Percentiles rank a stretch among this genome's conserved stretches.
These are phyloP conservation scores for Congeria kusceri DNA, from an alignment of 2,888 invertebrate genomes.

Conservation along the genomic window DNA sequence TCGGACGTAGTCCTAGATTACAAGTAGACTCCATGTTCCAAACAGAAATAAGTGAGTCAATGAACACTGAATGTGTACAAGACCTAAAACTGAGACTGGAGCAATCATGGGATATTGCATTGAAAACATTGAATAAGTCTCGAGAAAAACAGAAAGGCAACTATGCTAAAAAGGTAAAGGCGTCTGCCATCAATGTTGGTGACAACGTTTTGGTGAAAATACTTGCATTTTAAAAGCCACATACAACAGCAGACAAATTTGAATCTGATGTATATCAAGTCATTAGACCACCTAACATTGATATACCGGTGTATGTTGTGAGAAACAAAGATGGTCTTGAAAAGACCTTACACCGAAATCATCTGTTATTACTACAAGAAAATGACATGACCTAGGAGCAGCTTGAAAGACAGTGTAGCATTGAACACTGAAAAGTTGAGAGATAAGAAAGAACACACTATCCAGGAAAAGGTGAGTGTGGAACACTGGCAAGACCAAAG, in stretches of 20 bases:
- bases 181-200: background rate
- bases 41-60: background rate
- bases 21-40: slow-evolving; percentile 19
- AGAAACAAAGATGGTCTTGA: background rate
- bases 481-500: too few relatives aligned
- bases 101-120: background rate
- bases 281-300: background rate
- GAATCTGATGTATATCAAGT: background rate
- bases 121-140: slow-evolving; percentile 3
- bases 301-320: slow-evolving; percentile 16
- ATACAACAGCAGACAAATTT: slow-evolving; percentile 10
- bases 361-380: slow-evolving; percentile 5
- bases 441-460: too few relatives aligned
- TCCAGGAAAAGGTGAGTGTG: too few relatives aligned
- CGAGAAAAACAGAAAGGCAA: slow-evolving; percentile 1
- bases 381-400: too few relatives aligned
- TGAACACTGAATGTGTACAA: slow-evolving; percentile 7
- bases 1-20: slow-evolving; percentile 34
- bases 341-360: slow-evolving; percentile 16
- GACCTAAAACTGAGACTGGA: slow-evolving; percentile 14
- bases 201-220: slow-evolving; percentile 20
- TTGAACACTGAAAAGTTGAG: too few relatives aligned
- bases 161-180: slow-evolving; percentile 9
- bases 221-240: slow-evolving; percentile 11
- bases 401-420: too few relatives aligned